These are phyloP conservation scores for Drosophila pruinosa DNA, from an alignment of 1,140 invertebrate species.

Conservation along the genomic window DNA sequence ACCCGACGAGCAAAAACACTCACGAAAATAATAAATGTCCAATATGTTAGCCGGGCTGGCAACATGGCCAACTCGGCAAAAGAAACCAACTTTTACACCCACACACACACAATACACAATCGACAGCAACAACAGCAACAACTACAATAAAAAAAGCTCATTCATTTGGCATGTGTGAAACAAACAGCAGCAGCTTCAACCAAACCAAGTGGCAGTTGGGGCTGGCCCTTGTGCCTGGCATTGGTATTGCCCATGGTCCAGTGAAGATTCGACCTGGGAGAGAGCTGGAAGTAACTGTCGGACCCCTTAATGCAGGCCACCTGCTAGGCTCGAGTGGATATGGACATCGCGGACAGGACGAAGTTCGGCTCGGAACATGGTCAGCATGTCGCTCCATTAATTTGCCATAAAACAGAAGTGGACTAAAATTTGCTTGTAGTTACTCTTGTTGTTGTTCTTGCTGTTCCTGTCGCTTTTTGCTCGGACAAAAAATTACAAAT, in stretches of 20 bases:
- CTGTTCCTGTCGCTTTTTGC: slow-evolving; percentile 22
- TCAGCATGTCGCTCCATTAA: slow-evolving; percentile 79
- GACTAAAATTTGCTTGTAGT: slow-evolving; percentile 78
- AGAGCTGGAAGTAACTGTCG: slow-evolving; percentile 27
- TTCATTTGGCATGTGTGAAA: slow-evolving; percentile 78
- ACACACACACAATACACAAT: slow-evolving; percentile 32
- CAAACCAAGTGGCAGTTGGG: not conserved
- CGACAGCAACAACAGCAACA: slow-evolving; percentile 13
- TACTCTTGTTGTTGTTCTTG: not conserved
- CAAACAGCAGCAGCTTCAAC: slow-evolving; percentile 35
- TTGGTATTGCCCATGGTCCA: slow-evolving; percentile 21
- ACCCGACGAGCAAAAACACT: slow-evolving; percentile 77
- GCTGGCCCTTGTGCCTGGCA: not conserved
- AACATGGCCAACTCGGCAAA: slow-evolving; percentile 58
- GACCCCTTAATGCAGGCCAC: slow-evolving; percentile 44
- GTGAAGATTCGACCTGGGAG: slow-evolving; percentile 12
- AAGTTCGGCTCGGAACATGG: slow-evolving; percentile 63
- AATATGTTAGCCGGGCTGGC: slow-evolving; percentile 76
- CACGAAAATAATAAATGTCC: slow-evolving; percentile 82
- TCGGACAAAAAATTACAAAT: slow-evolving; percentile 73
- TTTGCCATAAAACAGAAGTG: slow-evolving; percentile 82
- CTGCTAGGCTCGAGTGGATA: slow-evolving; percentile 66
- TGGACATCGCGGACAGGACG: slow-evolving; percentile 23
- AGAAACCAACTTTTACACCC: slow-evolving; percentile 54
- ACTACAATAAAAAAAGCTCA: slow-evolving; percentile 39